Conservation (phyloP, 2,113 vertebrate genomes). For the Lepisosteus oculatus region DNA sequence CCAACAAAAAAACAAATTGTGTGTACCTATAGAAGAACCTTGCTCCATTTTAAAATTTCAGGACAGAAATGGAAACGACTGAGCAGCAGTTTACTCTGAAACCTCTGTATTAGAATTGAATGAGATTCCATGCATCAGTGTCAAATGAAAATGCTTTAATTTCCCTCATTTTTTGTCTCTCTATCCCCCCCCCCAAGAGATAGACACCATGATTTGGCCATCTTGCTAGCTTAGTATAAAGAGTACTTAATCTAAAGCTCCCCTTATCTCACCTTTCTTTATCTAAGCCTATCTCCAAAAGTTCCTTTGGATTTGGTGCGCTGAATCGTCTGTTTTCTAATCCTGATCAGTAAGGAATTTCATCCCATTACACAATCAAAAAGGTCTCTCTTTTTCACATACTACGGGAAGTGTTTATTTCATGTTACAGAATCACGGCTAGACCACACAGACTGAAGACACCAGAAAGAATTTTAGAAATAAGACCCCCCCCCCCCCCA, state of each 20-base stretch:
- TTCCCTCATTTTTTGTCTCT: neutral
- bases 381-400: neutral
- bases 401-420: no score
- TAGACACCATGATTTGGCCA: conserved; percentile 1
- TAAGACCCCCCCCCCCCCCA: no score
- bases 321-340: conserved; percentile 3
- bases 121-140: conserved; percentile 3
- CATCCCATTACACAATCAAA: conserved; percentile 17
- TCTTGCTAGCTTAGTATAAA: conserved; percentile 26
- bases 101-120: conserved; percentile 23
- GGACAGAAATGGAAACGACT: neutral
- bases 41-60: neutral
- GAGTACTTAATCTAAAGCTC: conserved; percentile 35
- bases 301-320: conserved; percentile 18
- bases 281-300: conserved; percentile 28
- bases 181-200: conserved; percentile 2
- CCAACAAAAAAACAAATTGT: neutral
- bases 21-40: no score
- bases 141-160: no score
- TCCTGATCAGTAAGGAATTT: conserved; percentile 13
- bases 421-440: no score
- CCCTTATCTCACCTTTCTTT: conserved; percentile 22
- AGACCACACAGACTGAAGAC: no score
- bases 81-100: conserved; percentile 25
- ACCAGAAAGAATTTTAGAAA: no score